Evolutionary conservation across 2,113 vertebrate genomes (phyloP).

Genomic region (Carassius gibelio): DNA sequence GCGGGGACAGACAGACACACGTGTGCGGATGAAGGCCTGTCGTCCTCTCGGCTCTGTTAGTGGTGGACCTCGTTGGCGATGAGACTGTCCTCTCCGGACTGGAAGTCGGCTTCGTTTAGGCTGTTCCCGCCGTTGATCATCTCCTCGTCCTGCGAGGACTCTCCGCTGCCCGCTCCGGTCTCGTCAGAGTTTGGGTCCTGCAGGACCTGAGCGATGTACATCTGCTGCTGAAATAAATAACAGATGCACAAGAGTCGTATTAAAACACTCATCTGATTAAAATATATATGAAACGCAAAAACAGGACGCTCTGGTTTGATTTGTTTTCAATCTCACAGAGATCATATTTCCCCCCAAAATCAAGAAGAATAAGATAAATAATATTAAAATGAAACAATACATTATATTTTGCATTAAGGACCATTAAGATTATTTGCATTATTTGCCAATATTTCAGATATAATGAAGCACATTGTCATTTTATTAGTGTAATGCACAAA

Average conservation of each 20-base stretch:
- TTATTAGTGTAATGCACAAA: too few relatives aligned
- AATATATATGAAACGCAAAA: neutral
- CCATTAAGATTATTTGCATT: neutral
- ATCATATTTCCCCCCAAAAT: neutral
- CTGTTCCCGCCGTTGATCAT: slow-evolving; percentile 83
- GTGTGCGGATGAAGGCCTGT: neutral
- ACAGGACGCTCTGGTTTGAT: neutral
- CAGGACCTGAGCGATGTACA: slow-evolving; percentile 96
- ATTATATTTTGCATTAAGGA: too few relatives aligned
- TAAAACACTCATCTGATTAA: neutral
- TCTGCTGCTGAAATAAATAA: slow-evolving; percentile 73
- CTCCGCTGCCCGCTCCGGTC: slow-evolving; percentile 75
- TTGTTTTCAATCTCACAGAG: neutral
- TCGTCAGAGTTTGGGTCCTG: slow-evolving; percentile 88
- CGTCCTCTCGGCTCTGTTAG: slow-evolving; percentile 59
- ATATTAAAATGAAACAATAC: too few relatives aligned
- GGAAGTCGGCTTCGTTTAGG: slow-evolving; percentile 95
- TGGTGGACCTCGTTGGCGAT: slow-evolving; percentile 95
- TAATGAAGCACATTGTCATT: neutral
- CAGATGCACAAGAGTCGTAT: neutral
- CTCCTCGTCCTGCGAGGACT: slow-evolving; percentile 89
- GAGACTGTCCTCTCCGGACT: slow-evolving; percentile 98
- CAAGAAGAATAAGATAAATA: neutral
- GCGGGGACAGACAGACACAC: neutral
- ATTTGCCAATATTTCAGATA: neutral